These are phyloP conservation scores for Zoroaster sp. DNA, from an alignment of 53 echinoderm and acorn worm genomes.

Conservation along the genomic window DNA sequence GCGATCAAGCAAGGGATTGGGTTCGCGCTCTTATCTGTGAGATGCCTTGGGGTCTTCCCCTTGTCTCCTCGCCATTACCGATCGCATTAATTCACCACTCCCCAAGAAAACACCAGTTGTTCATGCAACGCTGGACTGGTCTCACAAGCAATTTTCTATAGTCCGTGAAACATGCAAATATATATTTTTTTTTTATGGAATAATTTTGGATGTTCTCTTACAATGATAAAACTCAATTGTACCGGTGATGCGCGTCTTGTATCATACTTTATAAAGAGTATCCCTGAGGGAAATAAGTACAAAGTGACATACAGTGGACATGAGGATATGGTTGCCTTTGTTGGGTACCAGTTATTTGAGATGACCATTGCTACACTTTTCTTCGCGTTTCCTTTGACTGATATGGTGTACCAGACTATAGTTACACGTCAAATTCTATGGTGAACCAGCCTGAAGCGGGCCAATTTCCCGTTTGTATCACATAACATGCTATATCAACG, in stretches of 20 bases:
- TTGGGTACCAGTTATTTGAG: slow-evolving; percentile 46
- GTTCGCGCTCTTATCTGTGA: no score
- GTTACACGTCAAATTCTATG: not conserved
- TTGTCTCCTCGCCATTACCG: not conserved
- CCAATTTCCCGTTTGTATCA: slow-evolving; percentile 56
- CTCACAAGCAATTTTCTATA: not conserved
- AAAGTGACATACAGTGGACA: slow-evolving; percentile 28
- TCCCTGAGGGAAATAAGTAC: slow-evolving; percentile 25
- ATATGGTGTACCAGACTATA: not conserved
- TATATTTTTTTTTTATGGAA: not conserved
- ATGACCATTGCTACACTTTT: slow-evolving; percentile 9
- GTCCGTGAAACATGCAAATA: not conserved
- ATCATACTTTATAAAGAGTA: slow-evolving; percentile 20
- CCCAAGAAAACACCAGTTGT: not conserved
- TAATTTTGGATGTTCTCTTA: not conserved
- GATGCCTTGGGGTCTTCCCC: not conserved
- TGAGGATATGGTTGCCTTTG: slow-evolving; percentile 35
- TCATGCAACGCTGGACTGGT: not conserved
- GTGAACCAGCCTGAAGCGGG: not conserved
- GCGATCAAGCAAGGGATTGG: not conserved
- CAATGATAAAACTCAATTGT: not conserved
- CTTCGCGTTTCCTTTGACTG: slow-evolving; percentile 41
- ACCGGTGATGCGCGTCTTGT: slow-evolving; percentile 8
- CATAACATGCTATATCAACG: slow-evolving; percentile 10
- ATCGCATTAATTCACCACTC: not conserved